phyloP scores from a whole-genome alignment of 2,113 vertebrate species.

The Uria aalge region DNA sequence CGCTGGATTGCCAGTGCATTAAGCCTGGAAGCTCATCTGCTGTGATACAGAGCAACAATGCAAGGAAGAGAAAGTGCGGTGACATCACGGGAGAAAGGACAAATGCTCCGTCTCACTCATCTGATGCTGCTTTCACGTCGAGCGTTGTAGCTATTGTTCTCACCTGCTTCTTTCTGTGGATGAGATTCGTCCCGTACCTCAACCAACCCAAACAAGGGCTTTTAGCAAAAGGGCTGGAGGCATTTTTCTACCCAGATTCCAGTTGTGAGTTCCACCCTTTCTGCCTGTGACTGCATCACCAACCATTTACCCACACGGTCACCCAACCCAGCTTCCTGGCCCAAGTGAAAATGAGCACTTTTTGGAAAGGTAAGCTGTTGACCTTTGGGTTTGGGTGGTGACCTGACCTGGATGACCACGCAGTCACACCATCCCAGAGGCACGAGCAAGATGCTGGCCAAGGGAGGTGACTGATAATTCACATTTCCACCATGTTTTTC shows the following conservation, averaged over 20 bases:
- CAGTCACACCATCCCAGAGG: too few relatives aligned
- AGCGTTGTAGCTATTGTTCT: background rate
- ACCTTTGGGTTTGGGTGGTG: background rate
- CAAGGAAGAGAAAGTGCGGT: background rate
- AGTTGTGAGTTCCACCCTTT: background rate
- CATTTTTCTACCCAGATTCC: background rate
- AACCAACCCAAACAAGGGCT: background rate
- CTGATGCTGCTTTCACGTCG: background rate
- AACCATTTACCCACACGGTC: too few relatives aligned
- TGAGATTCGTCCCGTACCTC: background rate
- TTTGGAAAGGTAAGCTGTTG: background rate
- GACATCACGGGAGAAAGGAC: background rate
- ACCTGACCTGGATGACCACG: background rate
- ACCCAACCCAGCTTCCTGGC: too few relatives aligned
- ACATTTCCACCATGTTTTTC: background rate
- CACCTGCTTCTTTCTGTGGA: background rate
- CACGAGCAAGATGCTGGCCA: rapidly evolving
- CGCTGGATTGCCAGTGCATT: background rate
- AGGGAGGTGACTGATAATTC: background rate
- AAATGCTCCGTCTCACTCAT: background rate
- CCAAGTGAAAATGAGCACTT: background rate
- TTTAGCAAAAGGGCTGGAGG: background rate
- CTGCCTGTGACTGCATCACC: too few relatives aligned
- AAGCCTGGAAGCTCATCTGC: background rate
- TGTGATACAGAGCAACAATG: background rate